phyloP scores from a whole-genome alignment of 2,113 vertebrate species.

The Carollia perspicillata region DNA sequence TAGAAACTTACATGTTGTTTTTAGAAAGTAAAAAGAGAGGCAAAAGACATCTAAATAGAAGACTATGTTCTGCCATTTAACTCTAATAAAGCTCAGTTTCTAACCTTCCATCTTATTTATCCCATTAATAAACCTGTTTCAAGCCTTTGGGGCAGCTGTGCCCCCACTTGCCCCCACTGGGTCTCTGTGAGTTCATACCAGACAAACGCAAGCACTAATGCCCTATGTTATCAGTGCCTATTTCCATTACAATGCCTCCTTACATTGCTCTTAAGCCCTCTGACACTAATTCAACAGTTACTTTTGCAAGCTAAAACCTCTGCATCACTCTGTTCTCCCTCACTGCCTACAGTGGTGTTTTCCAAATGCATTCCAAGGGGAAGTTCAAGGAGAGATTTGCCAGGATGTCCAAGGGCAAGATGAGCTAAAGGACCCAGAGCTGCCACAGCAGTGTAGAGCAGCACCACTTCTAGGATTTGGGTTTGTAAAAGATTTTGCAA shows the following conservation, averaged over 20 bases:
- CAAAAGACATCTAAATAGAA: conserved; percentile 51
- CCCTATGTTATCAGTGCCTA: not conserved
- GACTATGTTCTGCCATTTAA: not conserved
- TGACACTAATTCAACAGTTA: not conserved
- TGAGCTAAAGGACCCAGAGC: not conserved
- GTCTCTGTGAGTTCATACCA: not conserved
- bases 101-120: conserved; percentile 40
- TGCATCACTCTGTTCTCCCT: not conserved
- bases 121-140: conserved; percentile 28
- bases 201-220: not conserved
- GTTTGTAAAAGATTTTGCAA: conserved; percentile 34
- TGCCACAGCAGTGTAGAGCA: accelerated
- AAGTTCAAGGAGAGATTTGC: not conserved
- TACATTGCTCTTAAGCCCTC: not conserved
- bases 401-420: not conserved
- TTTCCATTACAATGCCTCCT: not conserved
- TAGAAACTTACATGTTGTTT: conserved; percentile 28
- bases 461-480: not conserved
- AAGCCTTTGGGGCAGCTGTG: not conserved
- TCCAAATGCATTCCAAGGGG: not conserved
- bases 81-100: conserved; percentile 27
- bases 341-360: not conserved
- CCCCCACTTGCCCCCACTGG: not conserved
- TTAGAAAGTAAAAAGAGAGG: conserved; percentile 49
- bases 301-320: not conserved